Evolutionary conservation across 2,888 invertebrate genomes (phyloP).

Genomic region (Lepidocyrtoides sp.): DNA sequence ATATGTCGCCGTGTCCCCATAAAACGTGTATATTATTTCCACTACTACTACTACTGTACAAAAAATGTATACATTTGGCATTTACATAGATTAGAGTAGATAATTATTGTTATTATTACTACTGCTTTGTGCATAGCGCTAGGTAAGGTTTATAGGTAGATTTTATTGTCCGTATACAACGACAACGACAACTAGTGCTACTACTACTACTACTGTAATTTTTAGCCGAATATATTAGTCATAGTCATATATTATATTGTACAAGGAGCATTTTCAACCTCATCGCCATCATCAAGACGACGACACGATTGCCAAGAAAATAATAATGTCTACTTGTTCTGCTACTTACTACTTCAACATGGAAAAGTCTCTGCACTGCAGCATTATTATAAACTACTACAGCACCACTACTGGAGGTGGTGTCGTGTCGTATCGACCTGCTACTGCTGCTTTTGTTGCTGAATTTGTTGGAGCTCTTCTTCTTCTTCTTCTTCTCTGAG

Average conservation of each 20-base stretch:
- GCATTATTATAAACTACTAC: not conserved
- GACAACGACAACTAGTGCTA: too few species aligned
- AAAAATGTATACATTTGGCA: constrained; percentile 40
- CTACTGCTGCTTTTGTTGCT: not conserved
- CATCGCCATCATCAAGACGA: not conserved
- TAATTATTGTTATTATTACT: constrained; percentile 31
- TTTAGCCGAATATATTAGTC: constrained; percentile 38
- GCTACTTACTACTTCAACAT: not conserved
- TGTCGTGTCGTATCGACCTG: constrained; percentile 47
- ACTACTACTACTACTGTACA: constrained; percentile 2
- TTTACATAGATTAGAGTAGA: constrained; percentile 37
- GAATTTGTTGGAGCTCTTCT: too few species aligned
- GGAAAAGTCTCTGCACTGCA: constrained; percentile 62
- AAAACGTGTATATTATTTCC: not conserved
- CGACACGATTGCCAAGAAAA: constrained; percentile 55
- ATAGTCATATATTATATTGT: constrained; percentile 25
- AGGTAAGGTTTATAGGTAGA: not conserved
- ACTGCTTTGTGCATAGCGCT: too few species aligned
- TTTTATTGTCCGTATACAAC: too few species aligned
- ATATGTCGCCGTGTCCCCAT: not conserved
- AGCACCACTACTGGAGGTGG: not conserved
- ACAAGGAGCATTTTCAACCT: constrained; percentile 12
- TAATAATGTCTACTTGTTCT: constrained; percentile 21
- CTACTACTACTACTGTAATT: not conserved
- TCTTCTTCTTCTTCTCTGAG: too few species aligned